These are phyloP conservation scores for Leptinotarsa peninsularis DNA, from an alignment of 2,888 invertebrate species.

Conservation along the genomic window DNA sequence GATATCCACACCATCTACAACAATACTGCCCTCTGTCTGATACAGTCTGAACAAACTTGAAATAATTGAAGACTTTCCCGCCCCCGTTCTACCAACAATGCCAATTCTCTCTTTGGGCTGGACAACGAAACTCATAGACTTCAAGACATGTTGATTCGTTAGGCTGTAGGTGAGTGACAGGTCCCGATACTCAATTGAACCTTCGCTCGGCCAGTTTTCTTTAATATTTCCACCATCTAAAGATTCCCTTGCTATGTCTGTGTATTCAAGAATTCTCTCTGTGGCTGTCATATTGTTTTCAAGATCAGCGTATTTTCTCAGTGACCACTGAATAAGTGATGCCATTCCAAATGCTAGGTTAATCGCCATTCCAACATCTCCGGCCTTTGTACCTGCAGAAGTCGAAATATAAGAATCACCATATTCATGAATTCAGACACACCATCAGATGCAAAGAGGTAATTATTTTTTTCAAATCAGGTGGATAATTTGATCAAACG, in stretches of 20 bases:
- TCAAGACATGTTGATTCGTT: slow-evolving; percentile 75
- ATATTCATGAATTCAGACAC: too few relatives aligned
- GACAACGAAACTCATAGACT: slow-evolving; percentile 75
- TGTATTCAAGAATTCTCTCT: slow-evolving; percentile 76
- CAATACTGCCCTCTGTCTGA: slow-evolving; percentile 80
- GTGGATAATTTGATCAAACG: too few relatives aligned
- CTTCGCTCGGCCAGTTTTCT: slow-evolving; percentile 77
- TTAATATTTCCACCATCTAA: slow-evolving; percentile 67
- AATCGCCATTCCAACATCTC: slow-evolving; percentile 68
- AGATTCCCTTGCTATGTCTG: slow-evolving; percentile 65
- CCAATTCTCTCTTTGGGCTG: slow-evolving; percentile 80
- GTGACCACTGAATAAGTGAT: slow-evolving; percentile 73
- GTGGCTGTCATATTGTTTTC: slow-evolving; percentile 88
- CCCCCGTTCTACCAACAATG: slow-evolving; percentile 86
- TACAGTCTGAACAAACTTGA: slow-evolving; percentile 73
- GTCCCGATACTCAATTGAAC: slow-evolving; percentile 72
- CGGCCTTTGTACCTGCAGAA: slow-evolving; percentile 63
- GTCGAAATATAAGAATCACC: too few relatives aligned
- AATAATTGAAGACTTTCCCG: slow-evolving; percentile 84
- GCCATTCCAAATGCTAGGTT: slow-evolving; percentile 71
- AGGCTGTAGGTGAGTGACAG: slow-evolving; percentile 80
- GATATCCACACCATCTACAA: slow-evolving; percentile 59
- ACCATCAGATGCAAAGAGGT: too few relatives aligned
- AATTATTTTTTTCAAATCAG: too few relatives aligned
- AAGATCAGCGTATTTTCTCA: slow-evolving; percentile 85